phyloP scores from a whole-genome alignment of 1,140 invertebrate species.

The Leguminivora glycinivorella region DNA sequence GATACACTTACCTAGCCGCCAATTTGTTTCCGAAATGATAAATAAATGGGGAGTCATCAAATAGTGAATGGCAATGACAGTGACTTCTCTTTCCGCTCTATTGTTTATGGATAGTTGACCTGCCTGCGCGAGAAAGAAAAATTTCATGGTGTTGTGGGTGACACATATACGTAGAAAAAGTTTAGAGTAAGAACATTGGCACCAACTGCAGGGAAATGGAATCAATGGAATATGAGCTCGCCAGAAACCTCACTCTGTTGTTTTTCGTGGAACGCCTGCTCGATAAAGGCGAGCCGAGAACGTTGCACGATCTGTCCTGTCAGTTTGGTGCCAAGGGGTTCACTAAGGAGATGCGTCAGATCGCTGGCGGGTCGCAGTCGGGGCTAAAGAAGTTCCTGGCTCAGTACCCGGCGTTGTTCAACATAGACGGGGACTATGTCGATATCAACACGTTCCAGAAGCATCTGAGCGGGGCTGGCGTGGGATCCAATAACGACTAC shows the following conservation, averaged over 20 bases:
- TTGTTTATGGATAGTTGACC: slow-evolving; percentile 57
- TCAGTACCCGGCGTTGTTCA: slow-evolving; percentile 95
- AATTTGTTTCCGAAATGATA: not conserved
- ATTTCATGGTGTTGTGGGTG: slow-evolving; percentile 79
- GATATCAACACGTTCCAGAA: slow-evolving; percentile 89
- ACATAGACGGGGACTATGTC: slow-evolving; percentile 95
- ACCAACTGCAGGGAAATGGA: slow-evolving; percentile 86
- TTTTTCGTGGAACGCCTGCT: slow-evolving; percentile 97
- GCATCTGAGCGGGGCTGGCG: slow-evolving; percentile 74
- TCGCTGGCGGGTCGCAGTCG: slow-evolving; percentile 95
- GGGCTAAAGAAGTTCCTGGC: slow-evolving; percentile 94
- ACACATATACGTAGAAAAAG: slow-evolving; percentile 77
- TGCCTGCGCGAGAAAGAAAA: slow-evolving; percentile 63
- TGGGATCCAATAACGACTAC: slow-evolving; percentile 88
- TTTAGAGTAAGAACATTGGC: slow-evolving; percentile 77
- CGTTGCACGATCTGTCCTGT: slow-evolving; percentile 96
- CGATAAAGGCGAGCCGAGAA: slow-evolving; percentile 95
- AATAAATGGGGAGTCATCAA: not conserved
- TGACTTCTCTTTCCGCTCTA: slow-evolving; percentile 56
- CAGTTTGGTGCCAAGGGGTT: slow-evolving; percentile 98
- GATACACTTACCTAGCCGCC: not conserved
- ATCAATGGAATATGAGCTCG: slow-evolving; percentile 94
- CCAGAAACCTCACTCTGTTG: slow-evolving; percentile 95
- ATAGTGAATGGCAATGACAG: not conserved
- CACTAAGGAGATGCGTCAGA: slow-evolving; percentile 96